Percentiles rank a stretch among this genome's conserved stretches.
phyloP scores from a whole-genome alignment of 2,113 vertebrate species.

The Gymnorhina tibicen region DNA sequence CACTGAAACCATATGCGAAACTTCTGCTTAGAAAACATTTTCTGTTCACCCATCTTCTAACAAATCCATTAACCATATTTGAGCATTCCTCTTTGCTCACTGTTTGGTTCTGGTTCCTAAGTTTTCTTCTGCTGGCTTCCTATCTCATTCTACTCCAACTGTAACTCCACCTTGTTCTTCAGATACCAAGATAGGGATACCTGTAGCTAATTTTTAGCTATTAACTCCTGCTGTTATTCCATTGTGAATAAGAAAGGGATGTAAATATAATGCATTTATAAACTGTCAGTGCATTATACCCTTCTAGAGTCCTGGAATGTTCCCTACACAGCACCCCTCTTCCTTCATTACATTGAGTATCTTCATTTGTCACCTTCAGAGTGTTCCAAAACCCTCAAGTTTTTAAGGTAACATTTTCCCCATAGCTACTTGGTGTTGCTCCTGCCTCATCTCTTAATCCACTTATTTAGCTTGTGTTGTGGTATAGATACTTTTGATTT shows the following conservation, averaged over 20 bases:
- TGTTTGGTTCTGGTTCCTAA: background rate
- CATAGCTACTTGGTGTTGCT: background rate
- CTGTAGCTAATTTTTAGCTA: background rate
- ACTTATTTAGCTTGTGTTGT: background rate
- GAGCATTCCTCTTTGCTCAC: background rate
- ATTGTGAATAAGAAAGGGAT: background rate
- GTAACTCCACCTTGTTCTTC: background rate
- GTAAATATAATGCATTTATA: background rate
- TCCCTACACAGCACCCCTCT: background rate
- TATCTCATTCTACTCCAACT: background rate
- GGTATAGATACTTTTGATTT: background rate
- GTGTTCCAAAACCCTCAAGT: background rate
- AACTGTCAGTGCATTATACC: background rate
- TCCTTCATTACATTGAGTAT: background rate
- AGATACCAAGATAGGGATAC: background rate
- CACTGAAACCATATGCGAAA: fast-evolving
- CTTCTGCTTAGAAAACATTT: background rate
- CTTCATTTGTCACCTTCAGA: background rate
- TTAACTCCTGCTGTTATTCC: background rate
- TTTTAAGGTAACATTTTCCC: background rate
- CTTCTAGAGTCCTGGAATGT: background rate
- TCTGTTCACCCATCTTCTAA: background rate
- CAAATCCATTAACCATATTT: background rate
- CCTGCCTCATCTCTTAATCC: background rate
- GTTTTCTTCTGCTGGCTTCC: background rate